These are phyloP conservation scores for Ascaphus truei DNA, from an alignment of 2,113 vertebrate genomes.

Conservation along the genomic window DNA sequence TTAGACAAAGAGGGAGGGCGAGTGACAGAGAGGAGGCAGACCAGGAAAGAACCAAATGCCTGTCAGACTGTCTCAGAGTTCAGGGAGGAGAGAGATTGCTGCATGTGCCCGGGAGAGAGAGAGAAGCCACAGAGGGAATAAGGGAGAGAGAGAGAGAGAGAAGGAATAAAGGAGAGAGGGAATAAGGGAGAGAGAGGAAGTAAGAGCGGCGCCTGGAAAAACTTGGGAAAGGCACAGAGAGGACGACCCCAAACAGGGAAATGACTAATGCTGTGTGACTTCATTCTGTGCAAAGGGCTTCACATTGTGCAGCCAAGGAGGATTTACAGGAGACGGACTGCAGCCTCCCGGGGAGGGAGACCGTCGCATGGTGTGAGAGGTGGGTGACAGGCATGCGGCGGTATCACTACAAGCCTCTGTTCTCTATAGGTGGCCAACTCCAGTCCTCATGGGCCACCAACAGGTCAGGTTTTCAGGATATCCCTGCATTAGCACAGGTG, in stretches of 20 bases:
- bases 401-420: too few species aligned
- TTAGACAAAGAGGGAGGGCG: background rate
- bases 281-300: background rate
- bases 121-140: background rate
- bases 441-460: too few species aligned
- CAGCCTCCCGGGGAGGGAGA: background rate
- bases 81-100: background rate
- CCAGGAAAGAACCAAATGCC: too few species aligned
- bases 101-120: background rate
- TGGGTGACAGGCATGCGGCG: background rate
- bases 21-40: background rate
- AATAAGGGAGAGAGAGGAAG: background rate
- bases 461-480: too few species aligned
- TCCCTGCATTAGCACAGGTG: too few species aligned
- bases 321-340: background rate
- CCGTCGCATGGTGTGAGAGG: background rate
- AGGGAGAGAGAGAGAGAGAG: background rate
- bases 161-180: background rate
- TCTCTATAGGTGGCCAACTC: too few species aligned
- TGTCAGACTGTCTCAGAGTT: background rate
- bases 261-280: background rate
- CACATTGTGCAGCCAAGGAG: too few species aligned
- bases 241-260: background rate
- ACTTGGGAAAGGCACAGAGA: too few species aligned
- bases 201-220: background rate